Evolutionary conservation across 2,113 vertebrate species (phyloP).

Genomic region (Gnathonemus echidnorhynchus): DNA sequence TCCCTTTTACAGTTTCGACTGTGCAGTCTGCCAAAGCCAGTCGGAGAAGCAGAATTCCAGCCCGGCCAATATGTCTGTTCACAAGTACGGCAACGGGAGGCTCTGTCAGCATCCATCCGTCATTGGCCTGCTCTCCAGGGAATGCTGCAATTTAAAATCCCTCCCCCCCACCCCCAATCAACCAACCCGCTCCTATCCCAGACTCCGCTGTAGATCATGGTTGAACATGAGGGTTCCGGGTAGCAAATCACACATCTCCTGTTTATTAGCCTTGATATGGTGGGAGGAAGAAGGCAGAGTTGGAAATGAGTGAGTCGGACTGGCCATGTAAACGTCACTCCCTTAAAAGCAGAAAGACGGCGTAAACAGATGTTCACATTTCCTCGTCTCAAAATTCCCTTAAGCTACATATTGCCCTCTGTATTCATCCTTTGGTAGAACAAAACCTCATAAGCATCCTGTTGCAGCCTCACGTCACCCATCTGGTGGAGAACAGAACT

Average conservation of each 20-base stretch:
- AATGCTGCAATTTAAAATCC: not conserved
- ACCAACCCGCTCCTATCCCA: not conserved
- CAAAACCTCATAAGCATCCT: not conserved
- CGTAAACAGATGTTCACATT: not conserved
- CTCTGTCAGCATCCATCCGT: not conserved
- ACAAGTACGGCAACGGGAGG: slow-evolving; percentile 4
- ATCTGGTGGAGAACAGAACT: not conserved
- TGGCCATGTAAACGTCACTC: not conserved
- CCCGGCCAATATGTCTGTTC: not conserved
- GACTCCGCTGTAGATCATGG: not conserved
- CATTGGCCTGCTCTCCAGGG: not conserved
- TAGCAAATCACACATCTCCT: not conserved
- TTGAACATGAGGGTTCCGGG: not conserved
- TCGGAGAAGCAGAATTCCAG: not conserved
- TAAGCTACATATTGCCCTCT: not conserved
- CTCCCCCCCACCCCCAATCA: not conserved
- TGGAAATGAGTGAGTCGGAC: not conserved
- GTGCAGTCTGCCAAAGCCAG: slow-evolving; percentile 13
- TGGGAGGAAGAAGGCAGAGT: not conserved
- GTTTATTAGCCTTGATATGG: not conserved
- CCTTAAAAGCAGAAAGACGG: not conserved
- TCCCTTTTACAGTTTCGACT: slow-evolving; percentile 16
- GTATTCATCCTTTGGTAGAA: not conserved
- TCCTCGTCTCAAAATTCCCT: not conserved
- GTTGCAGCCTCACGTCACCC: not conserved